These are phyloP conservation scores for Cataglyphis rosenhaueri DNA, from an alignment of 2,888 invertebrate genomes.

Conservation along the genomic window DNA sequence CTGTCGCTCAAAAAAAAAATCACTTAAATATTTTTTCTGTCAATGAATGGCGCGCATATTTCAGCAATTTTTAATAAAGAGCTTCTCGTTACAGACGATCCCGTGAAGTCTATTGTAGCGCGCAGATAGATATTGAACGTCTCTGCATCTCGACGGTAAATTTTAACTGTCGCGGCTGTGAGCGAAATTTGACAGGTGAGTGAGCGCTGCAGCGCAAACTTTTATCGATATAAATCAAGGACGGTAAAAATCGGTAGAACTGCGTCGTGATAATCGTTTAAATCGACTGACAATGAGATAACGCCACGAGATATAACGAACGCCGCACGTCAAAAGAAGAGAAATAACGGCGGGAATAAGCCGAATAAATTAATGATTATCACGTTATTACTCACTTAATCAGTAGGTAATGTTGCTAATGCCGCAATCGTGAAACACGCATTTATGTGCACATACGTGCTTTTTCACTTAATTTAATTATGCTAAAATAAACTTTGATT, in stretches of 20 bases:
- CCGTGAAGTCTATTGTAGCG: constrained; percentile 55
- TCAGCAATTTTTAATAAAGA: constrained; percentile 61
- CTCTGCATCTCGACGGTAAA: constrained; percentile 67
- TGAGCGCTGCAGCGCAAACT: constrained; percentile 61
- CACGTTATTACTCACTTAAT: constrained; percentile 1
- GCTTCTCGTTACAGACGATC: constrained; percentile 66
- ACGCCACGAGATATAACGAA: constrained; percentile 23
- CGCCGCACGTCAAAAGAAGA: not conserved
- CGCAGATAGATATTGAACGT: constrained; percentile 70
- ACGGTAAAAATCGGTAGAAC: constrained; percentile 53
- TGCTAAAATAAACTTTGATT: not conserved
- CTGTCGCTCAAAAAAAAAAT: constrained; percentile 26
- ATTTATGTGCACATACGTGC: no score
- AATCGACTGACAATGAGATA: constrained; percentile 30
- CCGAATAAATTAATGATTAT: constrained; percentile 3
- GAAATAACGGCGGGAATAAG: constrained; percentile 18
- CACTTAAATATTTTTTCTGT: constrained; percentile 20
- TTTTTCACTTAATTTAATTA: not conserved
- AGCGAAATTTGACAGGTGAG: constrained; percentile 73
- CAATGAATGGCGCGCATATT: constrained; percentile 30
- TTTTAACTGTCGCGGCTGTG: constrained; percentile 65
- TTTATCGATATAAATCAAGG: constrained; percentile 64
- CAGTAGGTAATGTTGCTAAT: not conserved
- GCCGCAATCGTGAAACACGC: not conserved
- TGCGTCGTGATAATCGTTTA: constrained; percentile 27